Conservation (phyloP, 2,113 vertebrate genomes). For the Leucoraja erinaceus region DNA sequence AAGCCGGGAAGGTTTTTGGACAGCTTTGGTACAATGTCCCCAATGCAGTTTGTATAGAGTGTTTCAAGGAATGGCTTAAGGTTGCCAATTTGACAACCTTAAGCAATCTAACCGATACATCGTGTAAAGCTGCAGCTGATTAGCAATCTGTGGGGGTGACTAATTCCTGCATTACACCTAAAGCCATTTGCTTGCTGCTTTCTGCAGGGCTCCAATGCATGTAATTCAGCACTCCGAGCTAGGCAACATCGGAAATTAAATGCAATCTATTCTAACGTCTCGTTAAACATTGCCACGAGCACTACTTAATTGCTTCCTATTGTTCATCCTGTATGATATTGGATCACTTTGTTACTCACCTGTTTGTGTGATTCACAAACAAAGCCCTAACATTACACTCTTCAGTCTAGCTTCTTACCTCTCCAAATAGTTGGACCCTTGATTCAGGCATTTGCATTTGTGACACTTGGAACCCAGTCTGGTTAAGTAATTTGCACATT, state of each 20-base stretch:
- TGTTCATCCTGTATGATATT: not conserved
- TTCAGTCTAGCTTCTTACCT: not conserved
- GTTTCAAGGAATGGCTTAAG: slow-evolving; percentile 27
- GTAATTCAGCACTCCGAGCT: not conserved
- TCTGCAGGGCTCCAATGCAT: not conserved
- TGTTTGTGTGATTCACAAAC: not conserved
- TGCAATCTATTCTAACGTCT: not conserved
- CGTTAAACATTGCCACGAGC: not conserved
- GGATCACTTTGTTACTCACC: not conserved
- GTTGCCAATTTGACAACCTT: not conserved
- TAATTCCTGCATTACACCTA: not conserved
- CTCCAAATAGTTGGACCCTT: not conserved
- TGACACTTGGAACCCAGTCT: not conserved
- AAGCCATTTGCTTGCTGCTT: slow-evolving; percentile 8
- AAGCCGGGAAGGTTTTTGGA: not conserved
- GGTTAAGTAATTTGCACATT: not conserved
- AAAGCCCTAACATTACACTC: not conserved
- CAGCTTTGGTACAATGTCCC: not conserved
- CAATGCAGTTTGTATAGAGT: not conserved
- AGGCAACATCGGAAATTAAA: not conserved
- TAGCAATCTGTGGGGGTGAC: not conserved
- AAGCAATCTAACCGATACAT: not conserved
- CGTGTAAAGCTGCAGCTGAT: not conserved
- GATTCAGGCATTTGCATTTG: not conserved
- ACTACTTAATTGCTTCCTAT: not conserved